Evolutionary conservation across 2,888 invertebrate genomes (phyloP).

Genomic region (Nasonia oneida): DNA sequence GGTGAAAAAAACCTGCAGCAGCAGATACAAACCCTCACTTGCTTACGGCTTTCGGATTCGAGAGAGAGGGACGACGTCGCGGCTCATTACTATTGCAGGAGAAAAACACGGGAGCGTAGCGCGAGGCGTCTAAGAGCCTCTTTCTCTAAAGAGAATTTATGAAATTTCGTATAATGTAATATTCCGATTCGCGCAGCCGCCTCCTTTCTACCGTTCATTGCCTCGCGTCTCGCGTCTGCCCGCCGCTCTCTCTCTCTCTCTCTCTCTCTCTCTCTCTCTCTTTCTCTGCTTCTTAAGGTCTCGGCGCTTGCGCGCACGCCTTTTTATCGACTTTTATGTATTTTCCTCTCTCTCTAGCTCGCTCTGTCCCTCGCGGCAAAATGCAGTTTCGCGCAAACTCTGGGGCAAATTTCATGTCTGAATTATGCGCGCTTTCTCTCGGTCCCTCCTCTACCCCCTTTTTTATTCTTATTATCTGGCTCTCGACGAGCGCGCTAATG

Average conservation of each 20-base stretch:
- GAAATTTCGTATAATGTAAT: constrained; percentile 78
- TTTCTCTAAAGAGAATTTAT: constrained; percentile 77
- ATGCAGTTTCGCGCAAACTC: constrained; percentile 44
- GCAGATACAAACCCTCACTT: not conserved
- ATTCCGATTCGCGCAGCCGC: constrained; percentile 72
- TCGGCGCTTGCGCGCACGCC: constrained; percentile 3
- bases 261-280: no score
- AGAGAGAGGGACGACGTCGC: not conserved
- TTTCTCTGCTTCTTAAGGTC: not conserved
- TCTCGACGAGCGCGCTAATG: constrained; percentile 46
- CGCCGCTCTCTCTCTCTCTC: not conserved
- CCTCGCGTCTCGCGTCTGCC: constrained; percentile 3
- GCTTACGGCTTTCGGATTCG: not conserved
- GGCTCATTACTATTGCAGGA: constrained; percentile 76
- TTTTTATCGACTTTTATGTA: constrained; percentile 41
- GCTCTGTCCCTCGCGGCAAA: constrained; percentile 13
- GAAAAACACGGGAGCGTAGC: constrained; percentile 74
- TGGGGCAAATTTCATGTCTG: constrained; percentile 12
- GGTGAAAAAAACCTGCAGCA: not conserved
- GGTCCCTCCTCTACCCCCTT: not conserved
- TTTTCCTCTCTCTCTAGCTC: not conserved
- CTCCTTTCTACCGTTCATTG: constrained; percentile 33
- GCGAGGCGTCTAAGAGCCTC: constrained; percentile 73
- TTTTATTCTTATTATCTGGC: not conserved
- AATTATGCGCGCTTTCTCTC: constrained; percentile 29